Percentiles rank a stretch among this genome's conserved stretches.
Conservation (phyloP, 2,797 vertebrate genomes). For the Cetoscarus ocellatus region DNA sequence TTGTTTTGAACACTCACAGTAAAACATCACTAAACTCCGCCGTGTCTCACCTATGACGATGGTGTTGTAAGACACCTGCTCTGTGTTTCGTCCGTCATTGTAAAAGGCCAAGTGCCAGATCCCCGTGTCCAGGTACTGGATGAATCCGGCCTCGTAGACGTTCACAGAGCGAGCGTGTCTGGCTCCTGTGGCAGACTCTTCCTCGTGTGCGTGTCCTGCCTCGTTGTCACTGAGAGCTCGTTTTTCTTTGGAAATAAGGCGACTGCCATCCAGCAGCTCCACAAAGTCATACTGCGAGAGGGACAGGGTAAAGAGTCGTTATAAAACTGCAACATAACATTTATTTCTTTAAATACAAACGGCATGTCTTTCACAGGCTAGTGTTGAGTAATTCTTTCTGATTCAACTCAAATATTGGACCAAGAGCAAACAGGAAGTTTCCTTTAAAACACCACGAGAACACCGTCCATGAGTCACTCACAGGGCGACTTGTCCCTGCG, state of each 20-base stretch:
- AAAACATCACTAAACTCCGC: background rate
- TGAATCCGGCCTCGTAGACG: conserved; percentile 95
- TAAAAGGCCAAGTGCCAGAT: conserved; percentile 99
- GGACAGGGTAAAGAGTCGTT: conserved; percentile 24
- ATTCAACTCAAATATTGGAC: no score
- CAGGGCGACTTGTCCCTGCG: background rate
- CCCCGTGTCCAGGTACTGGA: conserved; percentile 96
- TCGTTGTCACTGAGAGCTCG: conserved; percentile 81
- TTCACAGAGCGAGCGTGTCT: conserved; percentile 90
- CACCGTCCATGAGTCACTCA: no score
- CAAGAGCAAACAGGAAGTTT: no score
- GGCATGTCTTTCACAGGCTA: no score
- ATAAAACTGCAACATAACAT: no score
- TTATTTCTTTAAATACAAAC: no score
- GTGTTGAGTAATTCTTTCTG: no score
- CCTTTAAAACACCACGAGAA: no score
- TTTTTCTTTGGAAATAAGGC: conserved; percentile 94
- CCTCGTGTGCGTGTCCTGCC: conserved; percentile 19
- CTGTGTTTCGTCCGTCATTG: conserved; percentile 94
- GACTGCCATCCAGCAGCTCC: conserved; percentile 95
- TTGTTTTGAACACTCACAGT: background rate
- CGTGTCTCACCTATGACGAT: conserved; percentile 92
- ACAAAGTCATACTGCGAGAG: conserved; percentile 93
- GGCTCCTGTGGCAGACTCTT: conserved; percentile 65
- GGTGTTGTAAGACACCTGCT: conserved; percentile 96